Evolutionary conservation across 2,797 vertebrate genomes (phyloP).

Genomic region (Aratinga solstitialis): DNA sequence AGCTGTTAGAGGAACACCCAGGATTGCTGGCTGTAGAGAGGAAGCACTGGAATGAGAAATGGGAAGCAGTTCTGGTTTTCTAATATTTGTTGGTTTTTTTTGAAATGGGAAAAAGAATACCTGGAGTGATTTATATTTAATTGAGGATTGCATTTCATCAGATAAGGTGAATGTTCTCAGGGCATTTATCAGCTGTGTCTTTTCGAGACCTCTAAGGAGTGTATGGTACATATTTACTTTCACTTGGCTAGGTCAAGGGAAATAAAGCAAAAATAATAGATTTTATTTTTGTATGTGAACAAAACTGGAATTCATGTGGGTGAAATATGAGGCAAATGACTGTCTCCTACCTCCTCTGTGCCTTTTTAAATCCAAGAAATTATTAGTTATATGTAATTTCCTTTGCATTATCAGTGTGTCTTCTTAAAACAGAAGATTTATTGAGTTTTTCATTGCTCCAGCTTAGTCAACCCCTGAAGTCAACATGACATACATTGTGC

Average conservation of each 20-base stretch:
- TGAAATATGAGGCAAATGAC: slow-evolving; percentile 56
- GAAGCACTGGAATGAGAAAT: slow-evolving; percentile 65
- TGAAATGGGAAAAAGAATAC: slow-evolving; percentile 71
- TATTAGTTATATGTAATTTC: slow-evolving; percentile 50
- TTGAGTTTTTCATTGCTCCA: slow-evolving; percentile 18
- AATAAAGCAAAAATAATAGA: slow-evolving; percentile 70
- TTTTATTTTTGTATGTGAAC: slow-evolving; percentile 53
- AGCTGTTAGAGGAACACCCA: slow-evolving; percentile 52
- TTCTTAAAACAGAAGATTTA: slow-evolving; percentile 46
- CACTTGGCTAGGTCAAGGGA: slow-evolving; percentile 69
- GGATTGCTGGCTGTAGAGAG: slow-evolving; percentile 65
- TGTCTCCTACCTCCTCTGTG: slow-evolving; percentile 45
- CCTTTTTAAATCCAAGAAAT: slow-evolving; percentile 35
- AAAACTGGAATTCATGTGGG: slow-evolving; percentile 53
- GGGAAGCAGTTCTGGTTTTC: slow-evolving; percentile 61
- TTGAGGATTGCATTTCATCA: slow-evolving; percentile 71
- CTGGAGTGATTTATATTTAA: slow-evolving; percentile 75
- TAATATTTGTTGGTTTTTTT: slow-evolving; percentile 68
- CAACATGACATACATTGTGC: neutral
- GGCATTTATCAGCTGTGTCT: slow-evolving; percentile 65
- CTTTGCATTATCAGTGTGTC: slow-evolving; percentile 29
- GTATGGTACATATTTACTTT: slow-evolving; percentile 60
- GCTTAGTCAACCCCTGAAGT: neutral
- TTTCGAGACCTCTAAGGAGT: slow-evolving; percentile 63
- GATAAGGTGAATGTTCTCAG: slow-evolving; percentile 57